Evolutionary conservation across 2,113 vertebrate species (phyloP), one percentile per base, ranked within the genome.

Genomic region (Numenius arquata): DNA sequence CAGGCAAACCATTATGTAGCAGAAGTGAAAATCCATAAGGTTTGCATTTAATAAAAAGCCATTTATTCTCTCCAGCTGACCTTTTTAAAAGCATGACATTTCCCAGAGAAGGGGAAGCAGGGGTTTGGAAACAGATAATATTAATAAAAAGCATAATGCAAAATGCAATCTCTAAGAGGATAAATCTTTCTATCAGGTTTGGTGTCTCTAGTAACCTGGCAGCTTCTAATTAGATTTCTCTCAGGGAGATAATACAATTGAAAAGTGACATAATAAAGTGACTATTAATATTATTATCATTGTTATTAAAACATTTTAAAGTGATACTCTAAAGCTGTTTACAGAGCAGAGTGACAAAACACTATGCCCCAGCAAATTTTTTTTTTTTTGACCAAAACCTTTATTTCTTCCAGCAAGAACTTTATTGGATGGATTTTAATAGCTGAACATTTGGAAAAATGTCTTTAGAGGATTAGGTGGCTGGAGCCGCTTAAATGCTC

Each of bases 11-110:
- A 21, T 84, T 88, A 3, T 6, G 38, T 41, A 73, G 84, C 53
- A 78, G 63, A 79, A 90, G 79, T 50, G 88, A 75, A 96, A 96
- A 97, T 94, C 85, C 93, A 81, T 58, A 53, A 16, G 30, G 94
- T 89, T 97, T 85, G 74, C 34, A 29, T 95, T 96, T 83, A 91
- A 91, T 94, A 74, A 96, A 89, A 95, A 91, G 15, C 20, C n/a
- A 47, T 89, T 94, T 85, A 40, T 87, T 95, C 38, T 77, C 71
- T 90, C 85, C 88, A 85, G 82, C 61, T 95, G 89, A 73, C 94
- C 74, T 96, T 93, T 91, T 75, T 43, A 65, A 85, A 96, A 93
- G 8, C 8, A 10, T 56, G 41, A 82, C 6, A 25, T 93, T 96
- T 97, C 94, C 89, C 90, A 77, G 85, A 91, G 84, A 78, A 88